Base-by-base conservation (phyloP, 2,113 vertebrate species). In the Erpornis zantholeuca region DNA sequence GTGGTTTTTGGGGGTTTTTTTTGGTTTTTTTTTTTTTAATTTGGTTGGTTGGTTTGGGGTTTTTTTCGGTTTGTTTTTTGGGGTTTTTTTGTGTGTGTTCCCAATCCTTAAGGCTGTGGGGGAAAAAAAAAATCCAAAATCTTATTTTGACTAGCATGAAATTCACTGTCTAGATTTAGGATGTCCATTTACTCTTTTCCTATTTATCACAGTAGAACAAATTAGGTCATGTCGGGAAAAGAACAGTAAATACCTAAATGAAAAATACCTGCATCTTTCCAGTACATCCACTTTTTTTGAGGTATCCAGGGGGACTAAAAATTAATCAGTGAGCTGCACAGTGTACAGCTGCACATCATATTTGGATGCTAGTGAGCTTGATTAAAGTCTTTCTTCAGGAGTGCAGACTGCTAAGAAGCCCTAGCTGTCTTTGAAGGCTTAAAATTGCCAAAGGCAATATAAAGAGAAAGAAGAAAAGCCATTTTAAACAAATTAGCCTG, bases 401-500 rank as follows among this genome's bases (percentile, higher is more conserved):
- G 35, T 12, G 40, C 52, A 94, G 18, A 24, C 61, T 83, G 52
- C 72, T 86, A 47, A 76, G 75, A 50, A 92, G 57, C 50, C 5
- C 2, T 42, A 71, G 35, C 61, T 92, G 65, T 36, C 81, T 96
- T 94, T 88, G 86, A 95, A 92, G 73, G 49, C 18, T 92, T 80
- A n/a, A 77, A 69, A 91, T 89, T 85, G 89, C 91, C 87, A 65
- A 89, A 82, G 84, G 69, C 83, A 65, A 54, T 36, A 92, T 36
- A 42, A 93, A 93, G 50, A 81, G 40, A 86, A 84, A n/a, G 45
- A 94, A 91, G 66, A 88, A 78, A 91, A 79, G 49, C 19, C 13
- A 53, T 84, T 96, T 92, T 76, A 91, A 84, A 92, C 61, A 95
- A 95, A 96, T 92, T 82, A 88, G 27, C 38, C 35, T 38, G 57